phyloP scores from a whole-genome alignment of 1,140 invertebrate genomes.

The Drosophila albomicans region DNA sequence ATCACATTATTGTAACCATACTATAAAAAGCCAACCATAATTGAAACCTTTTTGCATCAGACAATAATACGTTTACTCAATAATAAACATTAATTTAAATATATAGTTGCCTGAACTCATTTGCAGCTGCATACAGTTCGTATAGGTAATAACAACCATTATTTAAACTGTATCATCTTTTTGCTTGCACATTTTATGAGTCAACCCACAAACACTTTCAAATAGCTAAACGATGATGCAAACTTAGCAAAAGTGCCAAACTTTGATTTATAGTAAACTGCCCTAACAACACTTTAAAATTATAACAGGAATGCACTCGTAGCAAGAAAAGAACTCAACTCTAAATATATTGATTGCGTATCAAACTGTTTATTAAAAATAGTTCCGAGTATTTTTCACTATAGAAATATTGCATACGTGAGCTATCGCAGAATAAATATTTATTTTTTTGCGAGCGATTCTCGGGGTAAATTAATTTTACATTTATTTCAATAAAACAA shows the following conservation, averaged over 20 bases:
- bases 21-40: too few species aligned
- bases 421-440: not conserved
- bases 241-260: not conserved
- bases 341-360: not conserved
- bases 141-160: too few species aligned
- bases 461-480: constrained; percentile 44
- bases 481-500: constrained; percentile 66
- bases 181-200: too few species aligned
- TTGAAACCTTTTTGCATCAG: too few species aligned
- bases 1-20: too few species aligned
- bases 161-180: too few species aligned
- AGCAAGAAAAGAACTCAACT: not conserved
- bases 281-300: not conserved
- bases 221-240: not conserved
- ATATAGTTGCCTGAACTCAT: too few species aligned
- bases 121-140: too few species aligned
- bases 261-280: not conserved
- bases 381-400: not conserved
- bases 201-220: too few species aligned
- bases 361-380: not conserved
- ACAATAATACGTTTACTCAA: too few species aligned
- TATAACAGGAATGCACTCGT: not conserved
- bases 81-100: too few species aligned
- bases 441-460: not conserved
- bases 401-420: not conserved